A percentile compares a stretch with the other conserved stretches of the same genome.
Evolutionary conservation across 37 sponge, comb jelly and placozoan genomes (phyloP).

Genomic region (Ianthella basta): DNA sequence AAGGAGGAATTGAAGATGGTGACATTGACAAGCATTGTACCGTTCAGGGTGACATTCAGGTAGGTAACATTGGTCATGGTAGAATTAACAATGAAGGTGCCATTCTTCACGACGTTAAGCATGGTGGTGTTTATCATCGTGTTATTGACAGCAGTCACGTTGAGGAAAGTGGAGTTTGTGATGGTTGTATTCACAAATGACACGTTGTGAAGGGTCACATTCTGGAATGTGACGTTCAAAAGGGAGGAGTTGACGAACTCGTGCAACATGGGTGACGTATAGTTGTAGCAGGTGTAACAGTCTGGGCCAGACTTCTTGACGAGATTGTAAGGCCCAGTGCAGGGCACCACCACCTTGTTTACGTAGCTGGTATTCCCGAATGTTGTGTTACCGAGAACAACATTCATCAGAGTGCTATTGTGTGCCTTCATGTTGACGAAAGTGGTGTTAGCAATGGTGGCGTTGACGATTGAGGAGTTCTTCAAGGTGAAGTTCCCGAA

Average conservation of each 20-base stretch:
- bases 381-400: neutral
- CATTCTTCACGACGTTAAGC: neutral
- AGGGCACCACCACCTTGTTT: neutral
- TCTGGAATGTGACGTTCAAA: constrained; percentile 15
- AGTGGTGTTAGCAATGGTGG: neutral
- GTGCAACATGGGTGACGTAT: neutral
- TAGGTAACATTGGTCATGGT: neutral
- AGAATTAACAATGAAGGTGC: neutral
- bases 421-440: neutral
- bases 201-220: constrained; percentile 19
- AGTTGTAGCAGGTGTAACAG: constrained; percentile 28
- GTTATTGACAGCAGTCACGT: neutral
- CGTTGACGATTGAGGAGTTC: neutral
- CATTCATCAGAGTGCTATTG: neutral
- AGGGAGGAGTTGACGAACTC: constrained; percentile 4
- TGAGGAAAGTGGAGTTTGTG: constrained; percentile 4
- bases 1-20: constrained; percentile 3
- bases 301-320: neutral
- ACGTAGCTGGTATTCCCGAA: constrained; percentile 2
- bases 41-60: neutral
- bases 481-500: neutral
- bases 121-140: constrained; percentile 9
- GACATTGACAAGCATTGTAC: neutral
- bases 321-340: neutral
- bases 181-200: constrained; percentile 23